A percentile compares a stretch with the other conserved stretches of the same genome.
Evolutionary conservation across 2,797 vertebrate species (phyloP).

Genomic region (Takifugu ocellatus): DNA sequence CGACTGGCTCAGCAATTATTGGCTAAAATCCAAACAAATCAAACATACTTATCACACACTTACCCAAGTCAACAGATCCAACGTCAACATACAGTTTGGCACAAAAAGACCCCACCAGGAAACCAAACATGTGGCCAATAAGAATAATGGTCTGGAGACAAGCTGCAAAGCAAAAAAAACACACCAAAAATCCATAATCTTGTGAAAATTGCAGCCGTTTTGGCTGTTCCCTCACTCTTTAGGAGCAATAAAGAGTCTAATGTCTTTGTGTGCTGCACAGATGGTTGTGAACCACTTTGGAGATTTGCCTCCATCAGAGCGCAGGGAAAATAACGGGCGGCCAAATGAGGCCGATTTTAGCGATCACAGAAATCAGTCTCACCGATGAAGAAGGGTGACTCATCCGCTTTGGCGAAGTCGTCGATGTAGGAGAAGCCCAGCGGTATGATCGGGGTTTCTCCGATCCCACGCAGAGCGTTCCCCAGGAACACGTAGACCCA

Average conservation of each 20-base stretch:
- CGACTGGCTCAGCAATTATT: too few species aligned
- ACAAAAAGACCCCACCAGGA: constrained; percentile 75
- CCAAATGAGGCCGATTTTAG: not conserved
- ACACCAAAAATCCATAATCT: not conserved
- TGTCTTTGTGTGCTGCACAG: too few species aligned
- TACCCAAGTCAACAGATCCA: constrained; percentile 74
- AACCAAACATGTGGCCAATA: constrained; percentile 78
- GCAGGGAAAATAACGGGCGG: too few species aligned
- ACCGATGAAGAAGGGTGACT: constrained; percentile 93
- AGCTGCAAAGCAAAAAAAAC: constrained; percentile 54
- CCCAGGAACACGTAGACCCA: constrained; percentile 92
- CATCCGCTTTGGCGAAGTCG: constrained; percentile 87
- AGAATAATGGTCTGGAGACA: constrained; percentile 79
- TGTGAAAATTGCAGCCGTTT: not conserved
- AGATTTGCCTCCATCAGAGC: not conserved
- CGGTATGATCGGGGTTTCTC: constrained; percentile 89
- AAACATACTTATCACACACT: constrained; percentile 16
- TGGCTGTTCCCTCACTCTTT: too few species aligned
- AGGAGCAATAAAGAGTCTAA: too few species aligned
- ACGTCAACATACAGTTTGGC: constrained; percentile 78
- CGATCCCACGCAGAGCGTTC: constrained; percentile 89
- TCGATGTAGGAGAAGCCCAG: constrained; percentile 94
- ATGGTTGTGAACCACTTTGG: too few species aligned
- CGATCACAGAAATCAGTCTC: constrained; percentile 27
- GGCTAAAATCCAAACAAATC: too few species aligned